phyloP scores from a whole-genome alignment of 2,797 vertebrate species.

The Rhodeus uyekii region DNA sequence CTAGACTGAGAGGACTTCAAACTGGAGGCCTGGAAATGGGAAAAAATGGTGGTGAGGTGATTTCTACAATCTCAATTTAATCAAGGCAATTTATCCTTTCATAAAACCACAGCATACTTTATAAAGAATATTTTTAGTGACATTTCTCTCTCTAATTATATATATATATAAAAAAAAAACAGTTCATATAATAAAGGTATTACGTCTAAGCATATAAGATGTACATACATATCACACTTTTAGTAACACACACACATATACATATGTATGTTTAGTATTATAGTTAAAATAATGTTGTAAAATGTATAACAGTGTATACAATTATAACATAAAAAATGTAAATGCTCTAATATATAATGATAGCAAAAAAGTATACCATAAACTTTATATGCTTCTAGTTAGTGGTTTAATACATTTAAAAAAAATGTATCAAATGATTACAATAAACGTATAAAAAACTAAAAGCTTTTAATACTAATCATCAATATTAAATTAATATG shows the following conservation, averaged over 20 bases:
- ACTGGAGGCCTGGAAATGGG: constrained; percentile 80
- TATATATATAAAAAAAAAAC: too few species aligned
- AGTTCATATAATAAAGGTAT: neutral
- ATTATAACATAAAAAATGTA: neutral
- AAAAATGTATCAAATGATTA: neutral
- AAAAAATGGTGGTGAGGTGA: neutral
- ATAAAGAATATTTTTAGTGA: neutral
- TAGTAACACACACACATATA: too few species aligned
- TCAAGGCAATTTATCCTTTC: neutral
- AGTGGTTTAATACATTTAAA: neutral
- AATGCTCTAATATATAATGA: neutral
- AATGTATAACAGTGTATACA: neutral
- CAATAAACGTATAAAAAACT: neutral
- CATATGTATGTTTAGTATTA: too few species aligned
- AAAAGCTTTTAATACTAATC: neutral
- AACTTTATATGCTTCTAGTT: neutral
- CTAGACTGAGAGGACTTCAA: constrained; percentile 84
- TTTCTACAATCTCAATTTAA: neutral
- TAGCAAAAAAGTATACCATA: neutral
- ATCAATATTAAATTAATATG: neutral
- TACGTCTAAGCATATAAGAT: neutral
- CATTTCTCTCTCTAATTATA: neutral
- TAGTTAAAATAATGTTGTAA: neutral
- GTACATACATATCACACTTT: too few species aligned
- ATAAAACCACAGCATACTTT: neutral